phyloP scores from a whole-genome alignment of 2,888 invertebrate genomes.

The Bimastos eiseni region DNA sequence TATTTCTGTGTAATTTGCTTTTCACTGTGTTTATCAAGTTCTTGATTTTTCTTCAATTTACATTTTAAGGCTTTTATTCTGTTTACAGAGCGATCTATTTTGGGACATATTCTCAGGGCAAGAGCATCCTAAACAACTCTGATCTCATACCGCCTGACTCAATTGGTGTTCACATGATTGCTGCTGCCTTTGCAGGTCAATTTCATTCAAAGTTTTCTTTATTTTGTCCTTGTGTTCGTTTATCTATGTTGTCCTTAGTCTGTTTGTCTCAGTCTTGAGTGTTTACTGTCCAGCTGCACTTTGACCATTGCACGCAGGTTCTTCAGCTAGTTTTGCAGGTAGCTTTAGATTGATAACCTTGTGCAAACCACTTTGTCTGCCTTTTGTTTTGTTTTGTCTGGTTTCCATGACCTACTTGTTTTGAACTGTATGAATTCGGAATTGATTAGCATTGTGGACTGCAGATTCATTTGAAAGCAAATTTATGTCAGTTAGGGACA shows the following conservation, averaged over 20 bases:
- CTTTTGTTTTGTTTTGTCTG: neutral
- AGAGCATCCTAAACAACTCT: slow-evolving; percentile 23
- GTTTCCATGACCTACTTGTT: neutral
- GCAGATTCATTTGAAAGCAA: neutral
- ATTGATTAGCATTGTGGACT: neutral
- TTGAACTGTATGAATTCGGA: neutral
- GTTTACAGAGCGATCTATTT: slow-evolving; percentile 90
- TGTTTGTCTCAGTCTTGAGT: neutral
- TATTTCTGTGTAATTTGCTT: neutral
- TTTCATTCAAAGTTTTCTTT: neutral
- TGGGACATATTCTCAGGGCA: slow-evolving; percentile 87
- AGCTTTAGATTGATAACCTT: neutral
- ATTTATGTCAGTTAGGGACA: no score
- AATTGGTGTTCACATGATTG: slow-evolving; percentile 71
- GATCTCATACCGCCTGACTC: slow-evolving; percentile 47
- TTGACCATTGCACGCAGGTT: neutral
- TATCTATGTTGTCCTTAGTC: neutral
- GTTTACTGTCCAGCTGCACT: neutral
- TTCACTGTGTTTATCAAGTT: neutral
- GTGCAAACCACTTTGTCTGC: neutral
- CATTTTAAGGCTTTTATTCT: neutral
- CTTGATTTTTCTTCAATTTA: neutral
- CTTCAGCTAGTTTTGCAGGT: neutral
- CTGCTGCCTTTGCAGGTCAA: slow-evolving; percentile 90
- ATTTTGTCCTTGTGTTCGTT: neutral